Evolutionary conservation across 1,140 invertebrate genomes (phyloP), one percentile per base, ranked within the genome.

Genomic region (Semibalanus balanoides): DNA sequence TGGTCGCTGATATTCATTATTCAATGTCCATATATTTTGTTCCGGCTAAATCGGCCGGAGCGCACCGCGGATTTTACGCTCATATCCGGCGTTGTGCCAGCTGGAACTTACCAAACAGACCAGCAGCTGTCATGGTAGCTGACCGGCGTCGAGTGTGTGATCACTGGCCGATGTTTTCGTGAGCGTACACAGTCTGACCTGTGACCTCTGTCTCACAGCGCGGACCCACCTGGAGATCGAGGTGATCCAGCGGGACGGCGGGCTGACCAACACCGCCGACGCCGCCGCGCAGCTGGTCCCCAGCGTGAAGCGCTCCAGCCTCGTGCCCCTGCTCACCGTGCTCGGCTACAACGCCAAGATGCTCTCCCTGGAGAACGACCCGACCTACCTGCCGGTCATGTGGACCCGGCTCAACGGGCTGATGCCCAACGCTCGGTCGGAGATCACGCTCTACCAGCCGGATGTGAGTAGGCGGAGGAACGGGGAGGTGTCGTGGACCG

Each of bases 171-270:
- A n/a, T n/a, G n/a, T n/a, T n/a, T n/a, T n/a, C n/a, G n/a, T n/a
- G n/a, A n/a, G n/a, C n/a, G n/a, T n/a, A n/a, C n/a, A n/a, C n/a
- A n/a, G n/a, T n/a, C n/a, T n/a, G n/a, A n/a, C n/a, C n/a, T 17
- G 5, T 40, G 35, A 40, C 35, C 35, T 72, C 74, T 79, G 64
- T 79, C 77, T 78, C 97, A 94, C 30, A 91, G 97, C 70, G 29
- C 88, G 95, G 79, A 96, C 93, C 31, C 97, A 97, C 86, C 86
- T 97, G 69, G 95, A 97, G 86, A 88, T 96, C 74, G 95, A 97
- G 85, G 86, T 97, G 69, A 89, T 94, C 51, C 93, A 95, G 82
- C 88, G 92, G 69, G 92, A 91, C 51, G 93, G 93, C n/a, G 88
- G 88, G 0, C 85, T 95, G 19, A 89, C 88, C 76, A 82, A 87